These are phyloP conservation scores for Sinocyclocheilus anshuiensis DNA, from an alignment of 2,113 vertebrate species.

Conservation along the genomic window DNA sequence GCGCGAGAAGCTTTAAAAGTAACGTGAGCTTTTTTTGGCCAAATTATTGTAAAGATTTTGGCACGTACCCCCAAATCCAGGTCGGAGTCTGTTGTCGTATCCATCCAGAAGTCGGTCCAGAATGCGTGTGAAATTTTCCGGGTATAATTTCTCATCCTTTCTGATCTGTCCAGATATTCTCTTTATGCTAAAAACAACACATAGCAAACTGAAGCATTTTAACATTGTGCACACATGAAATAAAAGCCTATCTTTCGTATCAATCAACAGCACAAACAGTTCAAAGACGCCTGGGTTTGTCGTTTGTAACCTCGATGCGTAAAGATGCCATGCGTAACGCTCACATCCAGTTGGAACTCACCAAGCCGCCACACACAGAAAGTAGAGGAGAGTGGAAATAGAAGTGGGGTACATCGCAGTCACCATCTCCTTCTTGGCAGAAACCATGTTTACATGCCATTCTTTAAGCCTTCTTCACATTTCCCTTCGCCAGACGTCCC, in stretches of 20 bases:
- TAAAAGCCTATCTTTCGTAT: not conserved
- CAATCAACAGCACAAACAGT: not conserved
- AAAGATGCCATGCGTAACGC: constrained; percentile 40
- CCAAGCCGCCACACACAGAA: constrained; percentile 87
- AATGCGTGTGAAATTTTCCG: constrained; percentile 97
- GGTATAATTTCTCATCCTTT: constrained; percentile 90
- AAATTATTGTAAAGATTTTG: not conserved
- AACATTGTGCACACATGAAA: constrained; percentile 21
- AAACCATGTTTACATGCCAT: constrained; percentile 95
- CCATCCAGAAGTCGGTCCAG: constrained; percentile 95
- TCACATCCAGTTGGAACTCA: constrained; percentile 75
- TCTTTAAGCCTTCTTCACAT: constrained; percentile 85
- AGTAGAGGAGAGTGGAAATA: constrained; percentile 83
- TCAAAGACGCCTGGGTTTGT: constrained; percentile 5
- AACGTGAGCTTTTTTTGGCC: not conserved
- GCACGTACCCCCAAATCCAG: constrained; percentile 92
- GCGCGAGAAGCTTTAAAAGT: not conserved
- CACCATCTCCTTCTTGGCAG: constrained; percentile 88
- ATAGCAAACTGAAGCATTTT: constrained; percentile 50
- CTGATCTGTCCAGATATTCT: constrained; percentile 82
- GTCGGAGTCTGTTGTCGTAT: constrained; percentile 92
- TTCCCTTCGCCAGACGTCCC: constrained; percentile 76
- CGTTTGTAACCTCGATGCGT: constrained; percentile 12
- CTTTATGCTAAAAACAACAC: constrained; percentile 77
- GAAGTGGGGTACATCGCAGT: constrained; percentile 80